A percentile compares a stretch with the other conserved stretches of the same genome.
Conservation (phyloP, 2,888 invertebrate genomes). For the Mantis religiosa region DNA sequence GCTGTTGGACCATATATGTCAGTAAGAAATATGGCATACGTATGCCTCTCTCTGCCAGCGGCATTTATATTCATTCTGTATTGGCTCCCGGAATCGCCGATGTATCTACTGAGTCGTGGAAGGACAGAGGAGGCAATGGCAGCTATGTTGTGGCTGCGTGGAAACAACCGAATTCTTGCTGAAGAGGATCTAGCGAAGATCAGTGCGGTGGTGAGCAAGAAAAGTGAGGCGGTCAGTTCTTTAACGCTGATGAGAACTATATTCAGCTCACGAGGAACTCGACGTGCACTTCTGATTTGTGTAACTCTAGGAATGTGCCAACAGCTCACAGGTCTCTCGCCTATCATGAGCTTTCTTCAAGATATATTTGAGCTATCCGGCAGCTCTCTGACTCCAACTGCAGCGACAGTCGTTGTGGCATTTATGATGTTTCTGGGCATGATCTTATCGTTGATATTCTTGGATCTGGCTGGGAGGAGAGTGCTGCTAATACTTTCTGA, state of each 20-base stretch:
- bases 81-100: neutral
- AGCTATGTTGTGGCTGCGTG: neutral
- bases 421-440: slow-evolving; percentile 41
- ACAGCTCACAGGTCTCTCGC: slow-evolving; percentile 47
- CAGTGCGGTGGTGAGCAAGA: neutral
- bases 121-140: neutral
- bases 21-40: slow-evolving; percentile 41
- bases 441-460: slow-evolving; percentile 36
- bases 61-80: neutral
- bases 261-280: neutral
- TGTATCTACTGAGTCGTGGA: neutral
- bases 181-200: neutral
- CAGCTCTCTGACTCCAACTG: slow-evolving; percentile 35
- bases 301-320: slow-evolving; percentile 43
- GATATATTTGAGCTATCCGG: slow-evolving; percentile 40
- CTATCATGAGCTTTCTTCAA: slow-evolving; percentile 43
- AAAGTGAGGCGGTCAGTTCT: neutral
- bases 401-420: slow-evolving; percentile 45
- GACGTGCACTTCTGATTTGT: slow-evolving; percentile 41
- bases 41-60: neutral
- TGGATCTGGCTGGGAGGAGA: slow-evolving; percentile 47
- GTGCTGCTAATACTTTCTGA: slow-evolving; percentile 46
- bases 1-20: slow-evolving; percentile 49
- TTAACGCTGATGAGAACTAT: neutral
- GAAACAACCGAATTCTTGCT: neutral